Evolutionary conservation across 1,140 invertebrate species (phyloP).

Genomic region (Ceratina australensis): DNA sequence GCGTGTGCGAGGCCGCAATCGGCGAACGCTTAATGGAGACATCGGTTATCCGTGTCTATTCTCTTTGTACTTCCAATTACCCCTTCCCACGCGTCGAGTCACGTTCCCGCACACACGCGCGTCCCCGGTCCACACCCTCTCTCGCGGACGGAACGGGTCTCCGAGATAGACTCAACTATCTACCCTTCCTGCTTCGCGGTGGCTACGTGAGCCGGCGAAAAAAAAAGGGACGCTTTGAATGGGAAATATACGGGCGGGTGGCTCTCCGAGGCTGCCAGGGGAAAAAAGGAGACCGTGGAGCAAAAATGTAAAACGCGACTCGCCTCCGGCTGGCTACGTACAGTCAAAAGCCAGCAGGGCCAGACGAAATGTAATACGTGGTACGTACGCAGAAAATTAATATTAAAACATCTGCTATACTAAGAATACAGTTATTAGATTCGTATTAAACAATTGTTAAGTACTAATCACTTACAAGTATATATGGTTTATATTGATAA

Average conservation of each 20-base stretch:
- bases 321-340: slow-evolving; percentile 54
- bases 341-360: not conserved
- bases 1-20: slow-evolving; percentile 49
- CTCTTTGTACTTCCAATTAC: slow-evolving; percentile 64
- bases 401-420: no score
- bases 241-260: not conserved
- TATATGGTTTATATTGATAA: no score
- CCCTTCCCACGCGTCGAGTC: slow-evolving; percentile 39
- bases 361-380: no score
- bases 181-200: not conserved
- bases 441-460: no score
- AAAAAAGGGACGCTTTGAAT: not conserved
- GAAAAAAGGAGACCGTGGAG: slow-evolving; percentile 56
- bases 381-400: no score
- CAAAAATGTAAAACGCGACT: slow-evolving; percentile 68
- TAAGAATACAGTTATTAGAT: no score
- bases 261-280: not conserved
- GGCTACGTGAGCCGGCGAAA: slow-evolving; percentile 3
- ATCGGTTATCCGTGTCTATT: slow-evolving; percentile 64
- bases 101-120: slow-evolving; percentile 23
- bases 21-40: slow-evolving; percentile 59
- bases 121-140: not conserved
- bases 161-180: slow-evolving; percentile 21
- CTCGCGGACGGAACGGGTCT: not conserved
- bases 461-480: no score